Conservation (phyloP, 2,113 vertebrate genomes). For the Sapayoa aenigma region DNA sequence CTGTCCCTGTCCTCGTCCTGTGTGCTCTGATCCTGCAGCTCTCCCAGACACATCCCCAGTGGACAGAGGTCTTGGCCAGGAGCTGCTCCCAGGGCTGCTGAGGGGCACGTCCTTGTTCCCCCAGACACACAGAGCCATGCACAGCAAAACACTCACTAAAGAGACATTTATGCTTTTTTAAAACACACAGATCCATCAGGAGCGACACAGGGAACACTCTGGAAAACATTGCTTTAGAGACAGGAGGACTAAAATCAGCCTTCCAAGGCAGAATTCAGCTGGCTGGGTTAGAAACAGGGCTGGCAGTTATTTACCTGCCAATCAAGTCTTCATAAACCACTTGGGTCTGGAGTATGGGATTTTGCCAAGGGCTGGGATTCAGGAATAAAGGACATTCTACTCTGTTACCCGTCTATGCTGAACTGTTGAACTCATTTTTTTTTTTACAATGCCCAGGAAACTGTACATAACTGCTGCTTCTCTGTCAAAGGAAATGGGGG, state of each 20-base stretch:
- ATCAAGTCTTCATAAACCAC: not conserved
- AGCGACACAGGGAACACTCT: not conserved
- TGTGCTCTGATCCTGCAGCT: not conserved
- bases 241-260: not conserved
- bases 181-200: not conserved
- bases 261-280: not conserved
- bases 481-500: not conserved
- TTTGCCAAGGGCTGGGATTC: not conserved
- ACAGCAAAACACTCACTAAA: not conserved
- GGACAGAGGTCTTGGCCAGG: not conserved
- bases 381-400: not conserved
- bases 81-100: not conserved
- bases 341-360: not conserved
- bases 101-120: fast-evolving
- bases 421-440: not conserved
- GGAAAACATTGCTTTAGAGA: not conserved
- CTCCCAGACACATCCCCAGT: not conserved
- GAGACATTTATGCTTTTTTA: not conserved
- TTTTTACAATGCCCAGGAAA: not conserved
- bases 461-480: not conserved
- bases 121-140: not conserved
- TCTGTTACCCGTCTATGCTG: not conserved
- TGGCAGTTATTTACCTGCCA: too few relatives aligned
- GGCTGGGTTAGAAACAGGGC: not conserved
- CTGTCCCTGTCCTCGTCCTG: not conserved